Percentiles rank a stretch among this genome's conserved stretches.
These are phyloP conservation scores for Cardiocondyla obscurior DNA, from an alignment of 1,140 invertebrate genomes.

Conservation along the genomic window DNA sequence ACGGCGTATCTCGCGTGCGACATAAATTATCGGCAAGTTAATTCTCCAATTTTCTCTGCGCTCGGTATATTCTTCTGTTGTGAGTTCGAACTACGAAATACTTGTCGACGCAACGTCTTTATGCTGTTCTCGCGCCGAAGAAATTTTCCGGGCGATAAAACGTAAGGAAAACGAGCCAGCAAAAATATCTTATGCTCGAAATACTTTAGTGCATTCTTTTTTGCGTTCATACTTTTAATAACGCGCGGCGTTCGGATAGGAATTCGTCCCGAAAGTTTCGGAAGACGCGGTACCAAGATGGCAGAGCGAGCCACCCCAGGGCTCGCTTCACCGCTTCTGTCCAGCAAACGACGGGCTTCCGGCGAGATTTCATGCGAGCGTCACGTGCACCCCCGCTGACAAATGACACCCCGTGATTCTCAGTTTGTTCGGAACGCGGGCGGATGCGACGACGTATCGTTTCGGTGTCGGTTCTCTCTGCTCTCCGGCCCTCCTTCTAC, in stretches of 20 bases:
- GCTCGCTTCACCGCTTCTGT: constrained; percentile 54
- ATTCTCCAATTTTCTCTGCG: neutral
- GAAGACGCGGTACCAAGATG: neutral
- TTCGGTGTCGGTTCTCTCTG: constrained; percentile 44
- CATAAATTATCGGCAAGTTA: constrained; percentile 24
- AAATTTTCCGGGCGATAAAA: neutral
- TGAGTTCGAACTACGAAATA: neutral
- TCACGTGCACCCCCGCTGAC: constrained; percentile 69
- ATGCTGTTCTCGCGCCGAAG: neutral
- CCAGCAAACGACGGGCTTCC: constrained; percentile 73
- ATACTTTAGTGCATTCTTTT: neutral
- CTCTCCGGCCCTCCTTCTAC: constrained; percentile 38
- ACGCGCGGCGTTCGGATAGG: neutral
- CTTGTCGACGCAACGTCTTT: neutral
- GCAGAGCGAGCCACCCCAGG: neutral
- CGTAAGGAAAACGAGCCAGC: neutral
- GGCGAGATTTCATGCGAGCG: constrained; percentile 61
- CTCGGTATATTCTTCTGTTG: neutral
- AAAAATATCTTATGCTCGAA: neutral
- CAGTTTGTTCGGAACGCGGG: constrained; percentile 66
- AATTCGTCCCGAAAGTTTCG: neutral
- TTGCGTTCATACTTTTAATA: neutral
- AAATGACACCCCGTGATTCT: constrained; percentile 79
- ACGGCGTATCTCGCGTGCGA: neutral
- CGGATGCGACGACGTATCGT: constrained; percentile 75